Conservation (phyloP, 2,888 invertebrate species). For the Polydesmus complanatus region DNA sequence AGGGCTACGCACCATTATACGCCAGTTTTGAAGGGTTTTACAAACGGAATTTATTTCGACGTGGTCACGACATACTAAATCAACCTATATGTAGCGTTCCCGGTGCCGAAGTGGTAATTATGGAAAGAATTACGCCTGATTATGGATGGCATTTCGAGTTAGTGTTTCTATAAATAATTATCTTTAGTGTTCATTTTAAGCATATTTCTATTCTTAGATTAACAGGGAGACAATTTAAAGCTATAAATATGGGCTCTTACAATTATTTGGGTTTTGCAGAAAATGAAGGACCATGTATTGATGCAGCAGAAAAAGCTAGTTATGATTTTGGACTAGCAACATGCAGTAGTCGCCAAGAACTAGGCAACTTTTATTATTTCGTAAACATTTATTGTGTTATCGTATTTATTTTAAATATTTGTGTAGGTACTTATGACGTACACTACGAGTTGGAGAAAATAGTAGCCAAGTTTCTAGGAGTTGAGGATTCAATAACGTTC, state of each 20-base stretch:
- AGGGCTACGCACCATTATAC: constrained; percentile 39
- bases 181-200: too few species aligned
- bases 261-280: constrained; percentile 97
- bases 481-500: constrained; percentile 39
- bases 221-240: constrained; percentile 62
- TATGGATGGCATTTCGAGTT: constrained; percentile 88
- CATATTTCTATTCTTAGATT: constrained; percentile 39
- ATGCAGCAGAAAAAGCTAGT: constrained; percentile 51
- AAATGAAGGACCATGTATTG: constrained; percentile 59
- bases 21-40: constrained; percentile 78
- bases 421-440: constrained; percentile 34
- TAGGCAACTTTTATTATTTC: constrained; percentile 28
- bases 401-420: not conserved
- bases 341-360: constrained; percentile 63
- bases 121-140: constrained; percentile 71
- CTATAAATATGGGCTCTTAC: constrained; percentile 92
- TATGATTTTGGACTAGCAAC: constrained; percentile 58
- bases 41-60: constrained; percentile 77
- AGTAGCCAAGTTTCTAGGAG: constrained; percentile 38
- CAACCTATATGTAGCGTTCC: constrained; percentile 88
- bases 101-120: constrained; percentile 66
- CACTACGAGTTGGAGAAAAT: constrained; percentile 36
- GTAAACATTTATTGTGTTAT: not conserved
- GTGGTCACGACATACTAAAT: constrained; percentile 91
- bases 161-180: too few species aligned